phyloP scores from a whole-genome alignment of 2,888 invertebrate genomes.

The Drosophila mulleri region DNA sequence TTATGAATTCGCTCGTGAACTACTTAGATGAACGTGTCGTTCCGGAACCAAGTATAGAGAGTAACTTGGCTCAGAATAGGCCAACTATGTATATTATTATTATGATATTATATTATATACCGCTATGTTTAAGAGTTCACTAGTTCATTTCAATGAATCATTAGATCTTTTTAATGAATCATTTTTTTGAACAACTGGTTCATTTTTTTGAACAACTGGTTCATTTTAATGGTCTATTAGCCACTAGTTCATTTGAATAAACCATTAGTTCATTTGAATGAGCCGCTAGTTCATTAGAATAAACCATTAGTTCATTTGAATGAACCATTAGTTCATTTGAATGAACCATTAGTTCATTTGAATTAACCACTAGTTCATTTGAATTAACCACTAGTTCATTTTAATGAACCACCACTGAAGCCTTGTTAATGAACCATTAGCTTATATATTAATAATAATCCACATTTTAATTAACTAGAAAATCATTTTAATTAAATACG shows the following conservation, averaged over 20 bases:
- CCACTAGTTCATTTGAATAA: neutral
- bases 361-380: no score
- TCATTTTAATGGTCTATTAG: no score
- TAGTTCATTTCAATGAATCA: neutral
- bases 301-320: neutral
- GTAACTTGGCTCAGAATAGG: neutral
- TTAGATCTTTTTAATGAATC: neutral
- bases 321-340: neutral
- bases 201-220: neutral
- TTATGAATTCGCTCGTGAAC: neutral
- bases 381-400: no score
- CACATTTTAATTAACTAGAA: no score
- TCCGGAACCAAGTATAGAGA: neutral
- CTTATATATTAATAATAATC: no score
- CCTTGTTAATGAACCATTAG: no score
- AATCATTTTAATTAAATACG: no score
- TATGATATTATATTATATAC: neutral
- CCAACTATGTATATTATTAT: no score
- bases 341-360: no score
- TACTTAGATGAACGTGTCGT: neutral
- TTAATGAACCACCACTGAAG: no score
- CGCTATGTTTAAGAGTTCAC: no score
- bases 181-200: neutral
- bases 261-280: neutral
- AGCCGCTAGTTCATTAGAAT: neutral